phyloP scores from a whole-genome alignment of 64 coral and sea anemone genomes.

The Montipora sp. region DNA sequence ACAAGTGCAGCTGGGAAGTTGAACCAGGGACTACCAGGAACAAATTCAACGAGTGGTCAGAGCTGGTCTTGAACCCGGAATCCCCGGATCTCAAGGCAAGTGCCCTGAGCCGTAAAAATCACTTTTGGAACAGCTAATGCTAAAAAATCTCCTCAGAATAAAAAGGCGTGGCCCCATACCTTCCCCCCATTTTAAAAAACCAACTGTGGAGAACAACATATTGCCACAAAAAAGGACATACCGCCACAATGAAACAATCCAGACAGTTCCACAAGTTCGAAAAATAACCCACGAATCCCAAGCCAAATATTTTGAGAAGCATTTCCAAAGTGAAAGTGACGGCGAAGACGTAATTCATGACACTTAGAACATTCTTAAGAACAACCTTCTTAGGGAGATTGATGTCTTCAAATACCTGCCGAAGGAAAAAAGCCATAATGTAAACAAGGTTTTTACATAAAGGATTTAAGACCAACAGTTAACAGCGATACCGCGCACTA shows the following conservation, averaged over 20 bases:
- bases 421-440: not conserved
- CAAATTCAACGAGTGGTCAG: too few species aligned
- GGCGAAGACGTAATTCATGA: conserved; percentile 90
- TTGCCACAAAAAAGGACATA: conserved; percentile 40
- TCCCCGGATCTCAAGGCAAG: too few species aligned
- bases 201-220: not conserved
- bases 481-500: too few species aligned
- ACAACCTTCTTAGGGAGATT: conserved; percentile 21
- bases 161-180: too few species aligned
- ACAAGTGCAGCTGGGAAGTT: too few species aligned
- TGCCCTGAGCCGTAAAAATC: too few species aligned
- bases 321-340: conserved; percentile 91
- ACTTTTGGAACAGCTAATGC: too few species aligned
- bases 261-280: conserved; percentile 97
- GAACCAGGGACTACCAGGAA: too few species aligned
- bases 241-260: conserved; percentile 95
- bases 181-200: not conserved
- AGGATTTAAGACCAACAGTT: not conserved
- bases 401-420: conserved; percentile 95
- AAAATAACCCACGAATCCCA: conserved; percentile 93
- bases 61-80: too few species aligned
- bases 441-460: not conserved
- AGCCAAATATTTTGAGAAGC: conserved; percentile 79
- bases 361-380: conserved; percentile 35
- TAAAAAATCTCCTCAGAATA: too few species aligned